phyloP scores from a whole-genome alignment of 1,140 invertebrate genomes.

The Drosophila kepulauana region DNA sequence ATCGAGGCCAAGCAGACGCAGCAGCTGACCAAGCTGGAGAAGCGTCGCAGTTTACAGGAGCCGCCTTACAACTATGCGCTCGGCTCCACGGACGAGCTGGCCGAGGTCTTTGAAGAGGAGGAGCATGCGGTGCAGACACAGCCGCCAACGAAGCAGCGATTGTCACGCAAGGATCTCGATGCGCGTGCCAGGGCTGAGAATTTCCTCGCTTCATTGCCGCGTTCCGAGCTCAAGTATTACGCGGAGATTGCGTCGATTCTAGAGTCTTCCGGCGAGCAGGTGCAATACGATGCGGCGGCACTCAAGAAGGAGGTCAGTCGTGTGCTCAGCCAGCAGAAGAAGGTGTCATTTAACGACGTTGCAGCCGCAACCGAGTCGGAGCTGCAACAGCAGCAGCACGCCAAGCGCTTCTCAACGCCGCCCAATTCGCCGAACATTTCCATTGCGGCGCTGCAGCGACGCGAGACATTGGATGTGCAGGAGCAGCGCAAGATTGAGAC shows the following conservation, averaged over 20 bases:
- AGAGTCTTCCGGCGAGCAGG: slow-evolving; percentile 88
- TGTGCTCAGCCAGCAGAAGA: slow-evolving; percentile 88
- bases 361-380: slow-evolving; percentile 24
- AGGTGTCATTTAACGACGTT: slow-evolving; percentile 86
- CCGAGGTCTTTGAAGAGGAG: slow-evolving; percentile 88
- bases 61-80: slow-evolving; percentile 89
- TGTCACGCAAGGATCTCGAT: slow-evolving; percentile 85
- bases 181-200: slow-evolving; percentile 78
- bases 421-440: slow-evolving; percentile 91
- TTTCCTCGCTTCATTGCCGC: slow-evolving; percentile 77
- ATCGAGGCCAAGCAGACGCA: slow-evolving; percentile 89
- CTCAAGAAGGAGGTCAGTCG: slow-evolving; percentile 89
- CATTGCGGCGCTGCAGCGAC: slow-evolving; percentile 75
- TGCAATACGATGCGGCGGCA: slow-evolving; percentile 89
- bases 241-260: slow-evolving; percentile 88
- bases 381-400: slow-evolving; percentile 43
- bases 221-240: slow-evolving; percentile 84
- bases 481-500: slow-evolving; percentile 84
- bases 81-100: slow-evolving; percentile 85
- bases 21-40: slow-evolving; percentile 87
- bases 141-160: slow-evolving; percentile 85
- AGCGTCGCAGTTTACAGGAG: slow-evolving; percentile 90
- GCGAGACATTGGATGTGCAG: slow-evolving; percentile 69
- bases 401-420: slow-evolving; percentile 87
- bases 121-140: slow-evolving; percentile 80